These are phyloP conservation scores for Mesochorus sp. DNA, from an alignment of 2,888 invertebrate species.

Conservation along the genomic window DNA sequence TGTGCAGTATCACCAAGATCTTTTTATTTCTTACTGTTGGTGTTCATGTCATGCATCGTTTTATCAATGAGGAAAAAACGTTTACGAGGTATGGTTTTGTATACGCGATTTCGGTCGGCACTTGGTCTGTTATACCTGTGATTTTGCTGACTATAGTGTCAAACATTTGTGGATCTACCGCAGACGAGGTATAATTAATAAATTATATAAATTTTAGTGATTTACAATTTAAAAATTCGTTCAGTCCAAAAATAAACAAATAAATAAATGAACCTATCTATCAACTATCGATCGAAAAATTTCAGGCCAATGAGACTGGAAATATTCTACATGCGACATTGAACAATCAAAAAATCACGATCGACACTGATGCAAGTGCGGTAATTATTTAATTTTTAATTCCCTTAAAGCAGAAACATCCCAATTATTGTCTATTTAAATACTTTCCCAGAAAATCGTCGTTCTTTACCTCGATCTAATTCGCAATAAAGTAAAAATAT, in stretches of 20 bases:
- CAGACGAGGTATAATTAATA: conserved; percentile 3
- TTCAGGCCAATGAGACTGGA: conserved; percentile 47
- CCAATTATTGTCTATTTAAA: no score
- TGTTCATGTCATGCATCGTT: not conserved
- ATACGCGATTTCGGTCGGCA: not conserved
- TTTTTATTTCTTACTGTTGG: not conserved
- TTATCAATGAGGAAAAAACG: not conserved
- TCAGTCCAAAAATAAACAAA: no score
- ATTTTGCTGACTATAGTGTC: not conserved
- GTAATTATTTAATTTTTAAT: no score
- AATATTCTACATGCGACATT: conserved; percentile 20
- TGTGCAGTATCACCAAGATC: not conserved
- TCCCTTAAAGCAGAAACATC: no score
- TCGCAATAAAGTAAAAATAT: conserved; percentile 10
- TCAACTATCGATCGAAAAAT: not conserved
- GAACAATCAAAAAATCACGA: no score
- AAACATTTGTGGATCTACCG: conserved; percentile 1
- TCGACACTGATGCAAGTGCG: no score
- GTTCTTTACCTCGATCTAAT: conserved; percentile 11
- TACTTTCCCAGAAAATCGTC: conserved; percentile 8
- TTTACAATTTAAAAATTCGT: no score
- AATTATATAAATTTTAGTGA: not conserved
- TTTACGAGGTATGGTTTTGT: not conserved
- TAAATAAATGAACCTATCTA: not conserved
- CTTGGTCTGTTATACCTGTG: not conserved